Evolutionary conservation across 2,113 vertebrate genomes (phyloP), one percentile per base, ranked within the genome.

Genomic region (Gadus macrocephalus): DNA sequence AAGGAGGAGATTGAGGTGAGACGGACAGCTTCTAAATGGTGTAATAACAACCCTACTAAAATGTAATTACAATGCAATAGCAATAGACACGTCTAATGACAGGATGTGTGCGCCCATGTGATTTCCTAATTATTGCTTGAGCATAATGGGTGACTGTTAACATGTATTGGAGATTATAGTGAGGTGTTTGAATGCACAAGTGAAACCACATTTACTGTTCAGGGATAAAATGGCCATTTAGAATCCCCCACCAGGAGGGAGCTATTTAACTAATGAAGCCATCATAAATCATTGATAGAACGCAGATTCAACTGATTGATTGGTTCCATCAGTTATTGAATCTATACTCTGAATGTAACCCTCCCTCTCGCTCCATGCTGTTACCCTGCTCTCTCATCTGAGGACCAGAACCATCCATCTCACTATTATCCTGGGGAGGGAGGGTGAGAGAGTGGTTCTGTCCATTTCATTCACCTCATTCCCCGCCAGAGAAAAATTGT

Each of bases 71-170:
- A 88, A 88, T 80, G 85, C 78, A 87, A 90, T 88, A 88, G 89
- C 87, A 88, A 89, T 89, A 90, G 87, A 87, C 87, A 89, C 87
- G 83, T 89, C 74, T 88, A 90, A 90, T 89, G 89, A 90, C 83
- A 87, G 87, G 87, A 88, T 90, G 80, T 80, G 77, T 84, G 78
- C 86, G 87, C 86, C 88, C 82, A 83, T 65, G 84, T 86, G 74
- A 90, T 86, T 88, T 88, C 84, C 84, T 90, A 90, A 90, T 85
- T 84, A 86, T 85, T 82, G 80, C 79, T 81, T 80, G 78, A 74
- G 81, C 74, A 70, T 86, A 86, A 87, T 83, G 86, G 82, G 78
- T 74, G 81, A 86, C 86, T 89, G 89, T 86, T 90, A 88, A 90
- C 89, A 89, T 87, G 86, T 86, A 76, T 76, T 76, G 79, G 83